Evolutionary conservation across 2,888 invertebrate genomes (phyloP), one percentile per base, ranked within the genome.

Genomic region (Herminia tarsipennalis): DNA sequence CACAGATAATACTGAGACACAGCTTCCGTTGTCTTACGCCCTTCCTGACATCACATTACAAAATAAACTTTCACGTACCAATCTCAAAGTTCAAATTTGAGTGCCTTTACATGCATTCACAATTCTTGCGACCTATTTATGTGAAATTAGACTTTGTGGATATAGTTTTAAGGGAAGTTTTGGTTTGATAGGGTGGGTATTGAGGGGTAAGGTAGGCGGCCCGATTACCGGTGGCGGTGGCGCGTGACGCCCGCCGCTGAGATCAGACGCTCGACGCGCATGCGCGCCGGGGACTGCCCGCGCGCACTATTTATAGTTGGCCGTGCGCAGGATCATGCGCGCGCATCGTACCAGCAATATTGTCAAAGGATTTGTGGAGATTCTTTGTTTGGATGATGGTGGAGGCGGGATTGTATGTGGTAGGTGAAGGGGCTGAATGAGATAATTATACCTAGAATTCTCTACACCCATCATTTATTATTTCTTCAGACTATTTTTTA

Each of bases 161-260:
- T 2, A 59, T 34, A 16, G 10, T 41, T 50, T n/a, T 45, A 40
- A 14, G 12, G 56, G 51, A 55, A 0, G 17, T 18, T 22, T 64
- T 66, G 16, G 2, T 1, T 3, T 24, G 16, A 20, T 18, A 3
- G 28, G 18, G 30, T 47, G 10, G 35, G 33, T 40, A 38, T 45
- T 50, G 37, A 55, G 54, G 70, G 54, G 77, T 73, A 67, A 76
- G 79, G 84, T 78, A 81, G 86, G 86, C 85, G 86, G 78, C 73
- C 64, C 81, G 78, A 83, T 83, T 85, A 83, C 78, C 72, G 80
- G 50, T 34, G 59, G 78, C 84, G 79, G 81, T 72, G 86, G 80
- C 53, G 82, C 88, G 85, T 73, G 78, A 80, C 89, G 90, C 88
- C 90, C 90, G 86, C 90, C 89, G 86, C 76, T 48, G 88, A 90